Evolutionary conservation across 2,797 vertebrate species (phyloP), one percentile per base, ranked within the genome.

Genomic region (Galaxias olidus): DNA sequence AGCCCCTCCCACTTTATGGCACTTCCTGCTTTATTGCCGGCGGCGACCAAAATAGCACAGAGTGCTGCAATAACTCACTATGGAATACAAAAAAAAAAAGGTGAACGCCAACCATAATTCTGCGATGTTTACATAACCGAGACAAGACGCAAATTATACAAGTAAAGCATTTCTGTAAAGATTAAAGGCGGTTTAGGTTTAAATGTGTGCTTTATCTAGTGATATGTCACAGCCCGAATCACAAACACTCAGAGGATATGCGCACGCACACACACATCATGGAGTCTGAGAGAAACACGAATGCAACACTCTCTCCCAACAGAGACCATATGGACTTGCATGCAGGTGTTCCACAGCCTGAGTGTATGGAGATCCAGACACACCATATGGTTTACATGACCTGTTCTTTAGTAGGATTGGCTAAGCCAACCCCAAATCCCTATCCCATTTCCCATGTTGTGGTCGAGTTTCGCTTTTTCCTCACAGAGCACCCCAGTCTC

Each of bases 351-450:
- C 71, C 72, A 78, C 60, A 40, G 61, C 41, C 61, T 64, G 44
- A 10, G 12, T 52, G 46, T 58, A 6, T 71, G 82, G 77, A 43
- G 81, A 84, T 88, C 74, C 73, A 65, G 30, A 30, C 30, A 45
- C 43, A 80, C 73, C 82, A 85, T 85, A 86, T 86, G 87, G 77
- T 84, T 47, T 72, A 79, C 76, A 87, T 84, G 82, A 87, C 84
- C 84, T 78, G 78, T 46, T 56, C 69, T 83, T 30, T 63, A 84
- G 73, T 61, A 66, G 76, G 79, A 65, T 77, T 85, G 71, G 81
- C 80, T 30, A 30, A 66, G 69, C 75, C 63, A 18, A 73, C 44
- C 19, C 49, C 53, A 20, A 74, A 73, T 78, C 84, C 81, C 74
- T 8, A 41, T 48, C 65, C 30, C 30, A 79, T 77, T n/a, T n/a